Conservation (phyloP, 2,797 vertebrate species). For the Triplophysa yarkandensis region DNA sequence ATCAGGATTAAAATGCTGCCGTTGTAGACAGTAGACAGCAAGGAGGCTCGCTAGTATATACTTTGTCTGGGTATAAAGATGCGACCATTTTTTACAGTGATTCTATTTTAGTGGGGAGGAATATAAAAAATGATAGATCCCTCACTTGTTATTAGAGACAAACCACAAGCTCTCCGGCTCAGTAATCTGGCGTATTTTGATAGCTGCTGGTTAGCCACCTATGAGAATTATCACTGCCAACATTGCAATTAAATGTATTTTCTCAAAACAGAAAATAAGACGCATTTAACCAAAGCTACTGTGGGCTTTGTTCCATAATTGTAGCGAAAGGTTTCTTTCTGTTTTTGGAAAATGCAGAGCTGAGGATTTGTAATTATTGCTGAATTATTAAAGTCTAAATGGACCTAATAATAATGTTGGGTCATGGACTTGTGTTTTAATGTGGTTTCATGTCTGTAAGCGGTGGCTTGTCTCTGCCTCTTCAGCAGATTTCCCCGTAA, state of each 20-base stretch:
- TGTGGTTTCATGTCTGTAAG: slow-evolving; percentile 66
- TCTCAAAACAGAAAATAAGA: background rate
- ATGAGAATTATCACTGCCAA: slow-evolving; percentile 19
- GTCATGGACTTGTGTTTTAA: slow-evolving; percentile 58
- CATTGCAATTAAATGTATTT: slow-evolving; percentile 24
- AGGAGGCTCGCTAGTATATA: background rate
- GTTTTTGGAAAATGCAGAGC: slow-evolving; percentile 11
- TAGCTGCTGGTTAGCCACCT: slow-evolving; percentile 26
- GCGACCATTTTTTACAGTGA: background rate
- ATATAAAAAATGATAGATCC: background rate
- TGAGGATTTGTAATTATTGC: slow-evolving; percentile 31
- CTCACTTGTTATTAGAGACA: slow-evolving; percentile 35
- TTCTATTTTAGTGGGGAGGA: background rate
- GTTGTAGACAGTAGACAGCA: background rate
- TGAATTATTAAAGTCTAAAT: slow-evolving; percentile 43
- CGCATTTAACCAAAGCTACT: background rate
- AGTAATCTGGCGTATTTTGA: slow-evolving; percentile 32
- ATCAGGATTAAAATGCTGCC: background rate
- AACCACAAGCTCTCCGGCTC: slow-evolving; percentile 10
- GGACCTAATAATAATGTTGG: slow-evolving; percentile 47
- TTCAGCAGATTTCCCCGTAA: slow-evolving; percentile 66
- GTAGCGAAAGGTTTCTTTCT: background rate
- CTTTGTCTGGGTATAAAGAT: background rate
- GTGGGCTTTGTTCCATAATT: background rate
- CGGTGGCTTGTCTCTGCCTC: slow-evolving; percentile 58